Conservation (phyloP, 2,888 invertebrate genomes). For the Lochmaea crataegi region DNA sequence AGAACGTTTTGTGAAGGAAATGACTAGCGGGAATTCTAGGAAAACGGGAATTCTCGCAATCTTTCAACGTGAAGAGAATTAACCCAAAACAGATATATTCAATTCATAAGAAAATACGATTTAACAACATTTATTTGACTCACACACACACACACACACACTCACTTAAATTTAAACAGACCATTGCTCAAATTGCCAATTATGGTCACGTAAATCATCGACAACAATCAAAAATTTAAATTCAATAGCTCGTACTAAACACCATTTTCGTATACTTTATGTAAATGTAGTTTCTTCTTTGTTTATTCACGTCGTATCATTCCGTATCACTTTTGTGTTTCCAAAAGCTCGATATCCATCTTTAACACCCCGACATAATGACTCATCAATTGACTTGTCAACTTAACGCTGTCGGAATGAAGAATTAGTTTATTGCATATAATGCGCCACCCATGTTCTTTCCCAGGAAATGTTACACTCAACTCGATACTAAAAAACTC, state of each 20-base stretch:
- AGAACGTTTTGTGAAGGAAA: constrained; percentile 31
- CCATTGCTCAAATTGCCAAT: neutral
- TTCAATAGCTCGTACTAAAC: constrained; percentile 21
- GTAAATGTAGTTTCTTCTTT: constrained; percentile 39
- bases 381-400: constrained; percentile 53
- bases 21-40: constrained; percentile 32
- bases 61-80: constrained; percentile 11
- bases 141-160: neutral
- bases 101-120: constrained; percentile 16
- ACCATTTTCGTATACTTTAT: constrained; percentile 43
- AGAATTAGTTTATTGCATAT: constrained; percentile 37
- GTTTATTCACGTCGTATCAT: constrained; percentile 47
- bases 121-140: constrained; percentile 3
- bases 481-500: constrained; percentile 1
- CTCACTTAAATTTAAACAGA: neutral
- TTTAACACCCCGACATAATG: constrained; percentile 52
- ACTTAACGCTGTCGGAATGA: constrained; percentile 41
- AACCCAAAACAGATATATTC: constrained; percentile 5
- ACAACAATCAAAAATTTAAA: constrained; percentile 22
- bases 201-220: constrained; percentile 2
- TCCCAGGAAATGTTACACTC: constrained; percentile 39
- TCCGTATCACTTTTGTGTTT: constrained; percentile 42
- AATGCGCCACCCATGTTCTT: constrained; percentile 41
- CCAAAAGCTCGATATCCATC: constrained; percentile 48
- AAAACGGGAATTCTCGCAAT: constrained; percentile 9